Conservation (phyloP, 1,140 invertebrate species). For the Micrasema longulum region DNA sequence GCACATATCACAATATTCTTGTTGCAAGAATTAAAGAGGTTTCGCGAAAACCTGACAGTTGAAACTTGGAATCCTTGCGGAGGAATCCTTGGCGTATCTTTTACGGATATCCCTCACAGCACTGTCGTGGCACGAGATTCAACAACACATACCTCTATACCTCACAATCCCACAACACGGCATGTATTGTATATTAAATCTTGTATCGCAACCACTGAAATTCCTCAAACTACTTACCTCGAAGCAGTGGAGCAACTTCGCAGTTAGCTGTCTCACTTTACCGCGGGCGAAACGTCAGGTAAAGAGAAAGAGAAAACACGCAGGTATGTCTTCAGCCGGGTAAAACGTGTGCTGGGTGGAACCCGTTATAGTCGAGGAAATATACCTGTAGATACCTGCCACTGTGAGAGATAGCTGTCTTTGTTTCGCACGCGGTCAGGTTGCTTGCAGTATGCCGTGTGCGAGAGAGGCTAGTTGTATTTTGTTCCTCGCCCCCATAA, state of each 20-base stretch:
- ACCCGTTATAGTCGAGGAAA: slow-evolving; percentile 40
- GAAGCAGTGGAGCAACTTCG: slow-evolving; percentile 17
- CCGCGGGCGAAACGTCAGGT: slow-evolving; percentile 1
- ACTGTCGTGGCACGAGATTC: slow-evolving; percentile 36
- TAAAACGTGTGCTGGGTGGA: slow-evolving; percentile 20
- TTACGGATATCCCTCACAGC: slow-evolving; percentile 15
- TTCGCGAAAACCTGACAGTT: slow-evolving; percentile 17
- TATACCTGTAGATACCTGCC: slow-evolving; percentile 35
- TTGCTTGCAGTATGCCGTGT: not conserved
- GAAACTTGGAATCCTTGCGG: not conserved
- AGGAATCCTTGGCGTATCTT: not conserved
- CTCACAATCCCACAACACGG: slow-evolving; percentile 18
- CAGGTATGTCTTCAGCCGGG: not conserved
- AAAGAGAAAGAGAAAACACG: slow-evolving; percentile 12
- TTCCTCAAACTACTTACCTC: slow-evolving; percentile 37
- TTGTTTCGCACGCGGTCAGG: slow-evolving; percentile 28
- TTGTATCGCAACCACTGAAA: slow-evolving; percentile 37
- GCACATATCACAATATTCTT: slow-evolving; percentile 29
- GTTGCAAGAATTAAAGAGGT: not conserved
- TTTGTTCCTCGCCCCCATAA: not conserved
- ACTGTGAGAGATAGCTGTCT: slow-evolving; percentile 41
- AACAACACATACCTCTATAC: slow-evolving; percentile 24
- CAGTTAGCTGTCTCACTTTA: slow-evolving; percentile 1
- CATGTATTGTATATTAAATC: slow-evolving; percentile 35
- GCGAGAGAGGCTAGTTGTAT: not conserved